These are phyloP conservation scores for Carlito syrichta DNA, from an alignment of 2,113 vertebrate species.

Conservation along the genomic window DNA sequence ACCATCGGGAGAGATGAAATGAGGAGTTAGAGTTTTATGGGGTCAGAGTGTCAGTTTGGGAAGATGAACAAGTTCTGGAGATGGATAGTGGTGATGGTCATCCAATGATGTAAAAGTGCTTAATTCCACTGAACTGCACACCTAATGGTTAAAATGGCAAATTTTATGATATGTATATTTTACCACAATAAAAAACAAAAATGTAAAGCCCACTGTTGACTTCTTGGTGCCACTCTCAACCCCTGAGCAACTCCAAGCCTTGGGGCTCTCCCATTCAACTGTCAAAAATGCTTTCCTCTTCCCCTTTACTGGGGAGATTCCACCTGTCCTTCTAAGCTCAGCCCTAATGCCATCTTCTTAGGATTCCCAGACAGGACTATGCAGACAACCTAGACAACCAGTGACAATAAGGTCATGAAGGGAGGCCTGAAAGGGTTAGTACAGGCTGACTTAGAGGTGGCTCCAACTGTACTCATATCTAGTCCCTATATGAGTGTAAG, in stretches of 20 bases:
- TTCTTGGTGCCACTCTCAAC: rapidly evolving
- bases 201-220: rapidly evolving
- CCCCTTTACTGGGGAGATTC: no score
- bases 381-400: not conserved
- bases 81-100: rapidly evolving
- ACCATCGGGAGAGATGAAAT: rapidly evolving
- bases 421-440: rapidly evolving
- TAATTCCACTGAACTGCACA: rapidly evolving
- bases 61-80: rapidly evolving
- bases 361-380: not conserved
- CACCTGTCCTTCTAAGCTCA: rapidly evolving
- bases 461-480: rapidly evolving
- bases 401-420: rapidly evolving
- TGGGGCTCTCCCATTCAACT: rapidly evolving
- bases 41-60: rapidly evolving
- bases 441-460: rapidly evolving
- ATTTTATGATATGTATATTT: not conserved
- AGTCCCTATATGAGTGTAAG: not conserved
- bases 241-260: rapidly evolving
- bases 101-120: rapidly evolving
- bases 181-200: not conserved
- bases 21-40: rapidly evolving
- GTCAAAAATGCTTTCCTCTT: not conserved
- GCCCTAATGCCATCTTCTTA: rapidly evolving
- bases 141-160: rapidly evolving